Base-by-base conservation (phyloP, 1,140 invertebrate species). In the Zophobas atratus region DNA sequence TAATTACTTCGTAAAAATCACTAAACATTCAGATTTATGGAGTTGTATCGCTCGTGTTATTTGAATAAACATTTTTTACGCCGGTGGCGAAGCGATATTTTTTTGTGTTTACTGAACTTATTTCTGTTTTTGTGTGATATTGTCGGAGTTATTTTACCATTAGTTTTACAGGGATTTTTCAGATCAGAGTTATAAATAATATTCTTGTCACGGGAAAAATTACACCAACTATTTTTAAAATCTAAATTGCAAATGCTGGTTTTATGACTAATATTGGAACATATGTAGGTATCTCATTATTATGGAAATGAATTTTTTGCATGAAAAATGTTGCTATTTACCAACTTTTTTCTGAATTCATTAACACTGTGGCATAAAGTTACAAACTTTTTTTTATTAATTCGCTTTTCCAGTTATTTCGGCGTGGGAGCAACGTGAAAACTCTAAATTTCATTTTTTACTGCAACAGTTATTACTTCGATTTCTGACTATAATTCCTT, bases 251-350 rank as follows among this genome's bases (percentile, higher is more conserved):
- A 67, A 67, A 67, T 67, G n/a, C 38, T 67, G 2, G n/a, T 51
- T 51, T 51, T 51, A 51, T 67, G 60, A 67, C 60, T 67, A 67
- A 67, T 67, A 43, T 67, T 67, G 39, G 60, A 67, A 67, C 60
- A 67, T 32, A 67, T 67, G 60, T 67, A 67, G 60, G 38, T 67
- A 67, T 67, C 60, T 67, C 60, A 41, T 67, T 67, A 67, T 67
- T 67, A 67, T 67, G 60, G 8, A 67, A 67, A 67, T 67, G 60
- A 67, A 67, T 67, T 67, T 67, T 51, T 67, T 48, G 60, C 60
- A 43, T n/a, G 39, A 43, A 67, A 67, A 67, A 43, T 67, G 39
- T 41, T 39, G 43, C 60, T n/a, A 67, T 67, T 67, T 67, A 43
- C 39, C 60, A 33, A 41, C 0, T n/a, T 41, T 67, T 67, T 46